Base-by-base conservation (phyloP, 2,113 vertebrate genomes). In the Columbina picui region DNA sequence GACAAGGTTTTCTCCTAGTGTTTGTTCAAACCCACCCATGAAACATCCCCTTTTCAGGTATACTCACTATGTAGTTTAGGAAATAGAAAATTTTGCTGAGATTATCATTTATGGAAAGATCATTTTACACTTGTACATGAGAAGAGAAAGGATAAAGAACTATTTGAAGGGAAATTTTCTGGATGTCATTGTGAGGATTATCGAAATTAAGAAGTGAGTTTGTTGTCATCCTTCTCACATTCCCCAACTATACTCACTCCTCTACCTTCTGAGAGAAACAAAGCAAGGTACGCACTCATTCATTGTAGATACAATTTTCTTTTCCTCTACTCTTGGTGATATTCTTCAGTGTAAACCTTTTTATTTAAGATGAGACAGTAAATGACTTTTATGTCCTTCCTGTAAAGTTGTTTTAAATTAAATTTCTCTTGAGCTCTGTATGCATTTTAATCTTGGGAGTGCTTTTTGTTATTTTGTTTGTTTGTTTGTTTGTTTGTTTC, bases 321-420 rank as follows among this genome's bases (percentile, higher is more conserved):
- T 68, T 76, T 49, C 57, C 88, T 67, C 34, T 76, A 52, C 3
- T 12, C n/a, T 39, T 76, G 19, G 12, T 41, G 80, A 53, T 56
- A 45, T 76, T 85, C 73, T 85, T 90, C 77, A 63, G 32, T 78
- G 55, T 79, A 57, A 50, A 82, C 26, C 70, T 73, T 90, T 91
- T 96, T 87, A 50, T 90, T 50, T 79, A 93, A 87, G 50, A 45
- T 86, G 41, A 94, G 84, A 67, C 34, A 76, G 41, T 64, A 75
- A 96, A 90, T 38, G 57, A 65, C 49, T 93, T 89, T 88, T 92
- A 60, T 70, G 29, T 93, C 53, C 69, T 47, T 92, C 53, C 43
- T 64, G 13, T 67, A 79, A 96, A 81, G 63, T 88, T 68, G 38
- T 90, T 96, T 93, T 87, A 96, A 97, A 93, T 93, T 82, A 93